These are phyloP conservation scores for Hetaerina titia DNA, from an alignment of 2,888 invertebrate genomes.

Conservation along the genomic window DNA sequence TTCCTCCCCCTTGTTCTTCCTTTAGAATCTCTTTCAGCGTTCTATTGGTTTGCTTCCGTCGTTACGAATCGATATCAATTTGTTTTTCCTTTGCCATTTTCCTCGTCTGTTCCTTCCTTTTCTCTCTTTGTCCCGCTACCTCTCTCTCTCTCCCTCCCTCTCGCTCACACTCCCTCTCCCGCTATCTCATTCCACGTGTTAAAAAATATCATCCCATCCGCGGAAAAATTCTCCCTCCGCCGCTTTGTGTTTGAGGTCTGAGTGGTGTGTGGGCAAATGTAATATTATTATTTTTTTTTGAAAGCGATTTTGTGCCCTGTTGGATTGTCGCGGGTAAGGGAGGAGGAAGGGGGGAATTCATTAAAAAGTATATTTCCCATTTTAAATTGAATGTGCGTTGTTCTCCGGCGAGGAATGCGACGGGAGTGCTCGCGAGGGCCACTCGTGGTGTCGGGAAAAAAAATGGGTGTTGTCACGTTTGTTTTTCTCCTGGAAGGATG, in stretches of 20 bases:
- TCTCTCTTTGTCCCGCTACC: neutral
- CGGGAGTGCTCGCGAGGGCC: neutral
- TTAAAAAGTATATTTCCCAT: neutral
- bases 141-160: neutral
- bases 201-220: neutral
- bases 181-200: neutral
- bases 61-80: conserved; percentile 59
- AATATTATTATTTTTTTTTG: neutral
- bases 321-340: neutral
- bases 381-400: conserved; percentile 15
- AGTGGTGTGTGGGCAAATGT: neutral
- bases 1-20: conserved; percentile 8
- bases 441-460: neutral
- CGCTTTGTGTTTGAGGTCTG: neutral
- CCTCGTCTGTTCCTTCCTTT: neutral
- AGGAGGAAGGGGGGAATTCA: neutral
- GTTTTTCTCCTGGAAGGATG: neutral
- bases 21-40: conserved; percentile 3
- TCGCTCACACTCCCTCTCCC: neutral
- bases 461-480: neutral
- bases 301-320: neutral
- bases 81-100: conserved; percentile 31
- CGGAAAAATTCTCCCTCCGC: neutral
- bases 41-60: conserved; percentile 37
- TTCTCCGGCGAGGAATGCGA: neutral